These are phyloP conservation scores for Morpho deidamia DNA, from an alignment of 2,888 invertebrate species.

Conservation along the genomic window DNA sequence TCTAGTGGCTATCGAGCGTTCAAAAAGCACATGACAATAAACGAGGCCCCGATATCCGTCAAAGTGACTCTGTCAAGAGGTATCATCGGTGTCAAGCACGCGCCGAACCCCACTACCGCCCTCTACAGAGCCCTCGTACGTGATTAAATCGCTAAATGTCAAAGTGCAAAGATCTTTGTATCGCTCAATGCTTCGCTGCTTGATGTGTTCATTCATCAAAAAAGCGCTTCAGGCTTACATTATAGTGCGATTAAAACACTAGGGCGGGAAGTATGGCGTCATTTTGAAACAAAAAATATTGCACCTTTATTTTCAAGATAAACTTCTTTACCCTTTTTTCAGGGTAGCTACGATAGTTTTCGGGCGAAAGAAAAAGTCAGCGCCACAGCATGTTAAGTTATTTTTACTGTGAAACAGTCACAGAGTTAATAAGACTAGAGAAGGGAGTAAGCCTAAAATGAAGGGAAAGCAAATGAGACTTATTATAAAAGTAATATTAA, in stretches of 20 bases:
- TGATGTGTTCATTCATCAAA: constrained; percentile 69
- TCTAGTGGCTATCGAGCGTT: constrained; percentile 17
- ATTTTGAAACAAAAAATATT: not conserved
- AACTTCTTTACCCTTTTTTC: too few relatives aligned
- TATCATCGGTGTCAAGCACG: constrained; percentile 65
- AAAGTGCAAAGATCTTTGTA: constrained; percentile 75
- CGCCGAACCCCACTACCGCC: constrained; percentile 47
- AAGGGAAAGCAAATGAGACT: too few relatives aligned
- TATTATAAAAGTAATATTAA: too few relatives aligned
- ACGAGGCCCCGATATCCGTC: constrained; percentile 40
- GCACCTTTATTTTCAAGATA: not conserved
- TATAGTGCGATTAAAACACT: constrained; percentile 25
- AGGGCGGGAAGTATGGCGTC: constrained; percentile 10
- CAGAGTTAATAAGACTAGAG: too few relatives aligned
- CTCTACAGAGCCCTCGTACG: constrained; percentile 57
- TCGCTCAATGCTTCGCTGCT: constrained; percentile 50
- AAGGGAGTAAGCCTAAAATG: too few relatives aligned
- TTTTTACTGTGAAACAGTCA: too few relatives aligned
- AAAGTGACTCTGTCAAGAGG: constrained; percentile 58
- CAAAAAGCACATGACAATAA: constrained; percentile 28
- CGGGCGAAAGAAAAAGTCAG: too few relatives aligned
- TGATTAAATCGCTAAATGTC: constrained; percentile 77
- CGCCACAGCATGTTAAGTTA: too few relatives aligned
- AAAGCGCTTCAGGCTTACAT: constrained; percentile 42
- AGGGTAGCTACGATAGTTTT: too few relatives aligned